Conservation (phyloP, 2,797 vertebrate genomes). For the Bovichtus variegatus region DNA sequence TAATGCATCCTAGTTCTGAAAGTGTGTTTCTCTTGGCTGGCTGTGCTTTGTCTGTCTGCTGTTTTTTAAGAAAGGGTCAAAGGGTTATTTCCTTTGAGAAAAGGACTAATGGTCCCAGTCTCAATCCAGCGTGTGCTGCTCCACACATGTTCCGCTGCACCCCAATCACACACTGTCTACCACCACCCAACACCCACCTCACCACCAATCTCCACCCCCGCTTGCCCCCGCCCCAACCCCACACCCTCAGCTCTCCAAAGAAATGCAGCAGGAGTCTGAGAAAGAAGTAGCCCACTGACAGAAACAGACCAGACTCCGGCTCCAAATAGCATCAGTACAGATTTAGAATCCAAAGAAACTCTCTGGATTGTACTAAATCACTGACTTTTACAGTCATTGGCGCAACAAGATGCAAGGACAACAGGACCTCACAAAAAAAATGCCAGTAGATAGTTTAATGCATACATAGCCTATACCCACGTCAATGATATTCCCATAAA, state of each 20-base stretch:
- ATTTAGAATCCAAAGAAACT: constrained; percentile 51
- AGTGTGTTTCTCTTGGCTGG: constrained; percentile 35
- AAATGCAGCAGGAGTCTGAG: constrained; percentile 65
- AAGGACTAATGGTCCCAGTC: constrained; percentile 21
- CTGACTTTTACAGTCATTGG: background rate
- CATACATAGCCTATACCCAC: background rate
- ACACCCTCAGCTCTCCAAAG: constrained; percentile 37
- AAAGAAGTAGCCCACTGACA: constrained; percentile 60
- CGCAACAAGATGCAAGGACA: background rate
- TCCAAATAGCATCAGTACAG: constrained; percentile 39
- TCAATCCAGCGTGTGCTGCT: constrained; percentile 25
- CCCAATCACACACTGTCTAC: constrained; percentile 32
- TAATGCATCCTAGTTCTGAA: constrained; percentile 24
- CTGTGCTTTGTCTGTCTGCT: constrained; percentile 36
- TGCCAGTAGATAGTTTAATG: background rate
- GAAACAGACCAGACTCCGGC: constrained; percentile 50
- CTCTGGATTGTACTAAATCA: background rate
- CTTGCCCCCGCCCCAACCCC: background rate
- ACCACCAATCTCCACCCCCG: background rate
- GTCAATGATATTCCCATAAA: no score
- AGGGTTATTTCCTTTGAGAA: constrained; percentile 43
- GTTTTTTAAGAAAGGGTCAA: constrained; percentile 49
- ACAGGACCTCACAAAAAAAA: background rate
- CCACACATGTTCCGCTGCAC: constrained; percentile 49
- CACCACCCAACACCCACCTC: constrained; percentile 20